A percentile compares a stretch with the other conserved stretches of the same genome.
phyloP scores from a whole-genome alignment of 2,113 vertebrate species.

The Muscicapa adusta region DNA sequence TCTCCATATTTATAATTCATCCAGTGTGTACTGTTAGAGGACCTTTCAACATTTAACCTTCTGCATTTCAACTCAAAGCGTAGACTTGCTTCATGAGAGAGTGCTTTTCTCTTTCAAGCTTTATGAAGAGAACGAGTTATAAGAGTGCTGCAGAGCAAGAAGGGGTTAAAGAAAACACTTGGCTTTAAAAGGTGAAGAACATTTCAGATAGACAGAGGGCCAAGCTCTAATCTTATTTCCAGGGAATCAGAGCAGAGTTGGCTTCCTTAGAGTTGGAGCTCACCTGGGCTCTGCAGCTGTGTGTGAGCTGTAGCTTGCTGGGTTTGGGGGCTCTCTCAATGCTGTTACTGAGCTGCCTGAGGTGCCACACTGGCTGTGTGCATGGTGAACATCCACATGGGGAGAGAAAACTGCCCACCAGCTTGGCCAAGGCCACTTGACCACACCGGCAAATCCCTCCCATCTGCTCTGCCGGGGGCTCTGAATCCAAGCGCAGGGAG shows the following conservation, averaged over 20 bases:
- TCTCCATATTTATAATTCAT: neutral
- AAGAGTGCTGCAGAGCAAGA: neutral
- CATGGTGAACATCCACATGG: neutral
- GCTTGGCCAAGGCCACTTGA: neutral
- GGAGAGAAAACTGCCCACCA: accelerated
- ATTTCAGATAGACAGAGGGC: neutral
- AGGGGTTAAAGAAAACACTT: neutral
- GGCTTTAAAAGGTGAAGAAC: neutral
- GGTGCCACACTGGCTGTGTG: accelerated
- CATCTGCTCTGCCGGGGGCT: neutral
- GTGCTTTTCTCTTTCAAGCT: neutral
- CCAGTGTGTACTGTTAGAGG: accelerated
- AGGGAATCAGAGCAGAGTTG: neutral
- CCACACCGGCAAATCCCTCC: neutral
- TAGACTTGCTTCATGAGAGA: neutral
- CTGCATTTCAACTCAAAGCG: neutral
- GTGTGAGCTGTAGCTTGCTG: neutral
- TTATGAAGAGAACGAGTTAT: accelerated
- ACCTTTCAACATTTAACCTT: neutral
- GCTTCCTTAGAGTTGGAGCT: neutral
- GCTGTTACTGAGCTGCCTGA: neutral
- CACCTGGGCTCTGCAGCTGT: neutral
- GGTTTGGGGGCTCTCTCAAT: neutral
- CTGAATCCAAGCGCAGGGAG: neutral
- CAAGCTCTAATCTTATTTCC: neutral